Evolutionary conservation across 1,140 invertebrate genomes (phyloP).

Genomic region (Riptortus pedestris): DNA sequence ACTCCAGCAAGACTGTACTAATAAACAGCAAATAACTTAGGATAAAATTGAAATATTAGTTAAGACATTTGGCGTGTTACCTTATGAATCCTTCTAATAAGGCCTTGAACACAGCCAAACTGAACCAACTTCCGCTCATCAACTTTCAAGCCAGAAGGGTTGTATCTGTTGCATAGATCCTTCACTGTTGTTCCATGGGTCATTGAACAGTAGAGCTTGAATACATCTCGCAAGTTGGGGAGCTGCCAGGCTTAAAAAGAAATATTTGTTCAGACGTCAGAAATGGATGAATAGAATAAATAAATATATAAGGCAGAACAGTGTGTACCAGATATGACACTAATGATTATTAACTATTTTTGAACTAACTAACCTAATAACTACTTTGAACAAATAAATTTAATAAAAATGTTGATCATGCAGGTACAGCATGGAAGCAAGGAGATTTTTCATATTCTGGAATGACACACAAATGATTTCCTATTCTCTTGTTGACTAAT

Average conservation of each 20-base stretch:
- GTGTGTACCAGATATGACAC: not conserved
- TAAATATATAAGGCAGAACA: not conserved
- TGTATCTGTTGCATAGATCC: slow-evolving; percentile 69
- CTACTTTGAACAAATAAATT: too few species aligned
- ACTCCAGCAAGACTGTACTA: too few species aligned
- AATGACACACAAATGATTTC: too few species aligned
- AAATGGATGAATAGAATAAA: not conserved
- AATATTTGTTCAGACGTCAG: too few species aligned
- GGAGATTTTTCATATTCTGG: too few species aligned
- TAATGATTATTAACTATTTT: not conserved
- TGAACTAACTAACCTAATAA: too few species aligned
- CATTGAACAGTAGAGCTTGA: slow-evolving; percentile 70
- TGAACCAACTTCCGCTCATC: slow-evolving; percentile 80
- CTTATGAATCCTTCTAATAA: slow-evolving; percentile 75
- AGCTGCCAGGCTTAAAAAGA: slow-evolving; percentile 40
- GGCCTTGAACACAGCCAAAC: slow-evolving; percentile 76
- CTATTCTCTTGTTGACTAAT: too few species aligned
- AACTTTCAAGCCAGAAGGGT: slow-evolving; percentile 60
- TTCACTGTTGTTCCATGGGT: slow-evolving; percentile 73
- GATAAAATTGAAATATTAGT: too few species aligned
- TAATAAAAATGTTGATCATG: too few species aligned
- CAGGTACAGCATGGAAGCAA: too few species aligned
- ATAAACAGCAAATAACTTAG: too few species aligned
- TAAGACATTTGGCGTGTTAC: too few species aligned
- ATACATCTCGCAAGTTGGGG: slow-evolving; percentile 62